These are phyloP conservation scores for Tragelaphus imberbis DNA, from an alignment of 2,113 vertebrate genomes.

Conservation along the genomic window DNA sequence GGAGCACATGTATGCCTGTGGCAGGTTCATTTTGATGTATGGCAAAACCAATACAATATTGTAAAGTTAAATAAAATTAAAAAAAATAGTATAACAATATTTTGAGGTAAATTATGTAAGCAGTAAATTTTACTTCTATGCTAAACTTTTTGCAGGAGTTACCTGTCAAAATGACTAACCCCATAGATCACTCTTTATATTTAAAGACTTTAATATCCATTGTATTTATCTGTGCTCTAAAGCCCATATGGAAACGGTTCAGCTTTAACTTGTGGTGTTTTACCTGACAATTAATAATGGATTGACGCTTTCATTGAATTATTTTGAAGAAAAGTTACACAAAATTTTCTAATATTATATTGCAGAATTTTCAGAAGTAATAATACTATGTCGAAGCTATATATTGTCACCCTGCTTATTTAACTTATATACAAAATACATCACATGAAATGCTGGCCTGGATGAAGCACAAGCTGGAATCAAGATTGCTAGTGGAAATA, in stretches of 20 bases:
- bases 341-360: not conserved
- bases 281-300: not conserved
- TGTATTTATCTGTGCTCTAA: not conserved
- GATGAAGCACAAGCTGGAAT: too few species aligned
- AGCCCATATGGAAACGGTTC: not conserved
- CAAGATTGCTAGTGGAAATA: not conserved
- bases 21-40: too few species aligned
- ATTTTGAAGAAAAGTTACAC: not conserved
- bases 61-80: too few species aligned
- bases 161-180: not conserved
- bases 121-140: not conserved
- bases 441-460: not conserved
- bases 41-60: too few species aligned
- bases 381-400: not conserved
- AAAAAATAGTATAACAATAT: not conserved
- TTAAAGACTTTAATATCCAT: not conserved
- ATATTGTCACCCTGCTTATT: not conserved
- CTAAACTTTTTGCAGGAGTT: not conserved
- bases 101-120: not conserved
- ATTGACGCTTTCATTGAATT: not conserved
- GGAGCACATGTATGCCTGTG: too few species aligned
- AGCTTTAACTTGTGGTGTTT: not conserved
- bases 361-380: not conserved
- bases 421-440: not conserved
- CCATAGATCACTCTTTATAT: not conserved